These are phyloP conservation scores for Eremobia ochroleuca DNA, from an alignment of 2,888 invertebrate species.

Conservation along the genomic window DNA sequence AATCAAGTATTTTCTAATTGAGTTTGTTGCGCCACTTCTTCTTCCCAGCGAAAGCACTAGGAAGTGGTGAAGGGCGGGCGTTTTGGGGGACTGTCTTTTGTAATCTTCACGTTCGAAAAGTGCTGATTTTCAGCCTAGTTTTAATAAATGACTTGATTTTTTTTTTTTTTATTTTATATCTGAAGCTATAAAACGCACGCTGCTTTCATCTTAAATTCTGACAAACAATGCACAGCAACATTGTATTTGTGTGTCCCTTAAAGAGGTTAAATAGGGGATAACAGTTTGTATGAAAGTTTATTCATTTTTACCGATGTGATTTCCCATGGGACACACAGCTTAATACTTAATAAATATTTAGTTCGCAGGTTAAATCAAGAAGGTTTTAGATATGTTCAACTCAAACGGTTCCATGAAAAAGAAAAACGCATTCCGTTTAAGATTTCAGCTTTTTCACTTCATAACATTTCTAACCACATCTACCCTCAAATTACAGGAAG, in stretches of 20 bases:
- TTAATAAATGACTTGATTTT: too few relatives aligned
- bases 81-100: too few relatives aligned
- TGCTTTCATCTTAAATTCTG: background rate
- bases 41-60: too few relatives aligned
- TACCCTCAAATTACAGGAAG: slow-evolving; percentile 78
- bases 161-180: too few relatives aligned
- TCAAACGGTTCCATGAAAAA: background rate
- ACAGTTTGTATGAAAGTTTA: background rate
- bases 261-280: too few relatives aligned
- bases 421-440: background rate
- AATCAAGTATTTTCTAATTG: too few relatives aligned
- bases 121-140: too few relatives aligned
- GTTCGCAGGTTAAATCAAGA: background rate
- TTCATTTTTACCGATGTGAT: background rate
- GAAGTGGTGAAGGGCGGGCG: too few relatives aligned
- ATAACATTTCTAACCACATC: background rate
- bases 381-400: background rate
- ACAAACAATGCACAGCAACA: background rate
- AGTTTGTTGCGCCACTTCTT: too few relatives aligned
- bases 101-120: too few relatives aligned
- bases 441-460: too few relatives aligned
- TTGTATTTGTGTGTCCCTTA: background rate
- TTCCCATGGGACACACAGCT: too few relatives aligned
- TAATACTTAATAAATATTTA: background rate
- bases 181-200: background rate